Conservation (phyloP, 1,140 invertebrate genomes). For the Globodera rostochiensis region DNA sequence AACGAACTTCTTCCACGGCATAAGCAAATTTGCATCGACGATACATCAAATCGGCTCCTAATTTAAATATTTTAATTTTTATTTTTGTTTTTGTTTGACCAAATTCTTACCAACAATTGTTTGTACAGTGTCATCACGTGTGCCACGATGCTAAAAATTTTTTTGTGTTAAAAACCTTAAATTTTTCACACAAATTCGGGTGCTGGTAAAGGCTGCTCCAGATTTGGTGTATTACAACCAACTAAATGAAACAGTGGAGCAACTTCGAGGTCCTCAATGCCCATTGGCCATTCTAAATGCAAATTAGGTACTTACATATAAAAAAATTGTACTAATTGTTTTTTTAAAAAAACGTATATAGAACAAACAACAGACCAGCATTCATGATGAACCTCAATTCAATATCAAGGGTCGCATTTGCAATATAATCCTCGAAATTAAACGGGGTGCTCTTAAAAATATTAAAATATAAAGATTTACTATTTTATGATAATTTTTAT, state of each 20-base stretch:
- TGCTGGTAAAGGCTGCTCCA: conserved; percentile 46
- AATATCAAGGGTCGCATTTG: conserved; percentile 42
- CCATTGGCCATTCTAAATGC: conserved; percentile 53
- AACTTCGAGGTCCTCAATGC: conserved; percentile 41
- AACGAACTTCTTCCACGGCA: conserved; percentile 46
- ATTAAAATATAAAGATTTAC: not conserved
- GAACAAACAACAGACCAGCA: not conserved
- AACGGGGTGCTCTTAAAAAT: conserved; percentile 32
- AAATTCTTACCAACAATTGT: conserved; percentile 15
- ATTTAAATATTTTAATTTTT: conserved; percentile 19
- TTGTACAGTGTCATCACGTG: conserved; percentile 40
- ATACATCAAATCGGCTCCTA: conserved; percentile 59
- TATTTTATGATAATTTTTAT: not conserved
- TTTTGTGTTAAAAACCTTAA: conserved; percentile 9
- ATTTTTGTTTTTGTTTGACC: not conserved
- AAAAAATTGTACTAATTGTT: not conserved
- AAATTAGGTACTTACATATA: not conserved
- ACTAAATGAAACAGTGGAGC: conserved; percentile 57
- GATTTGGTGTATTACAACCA: conserved; percentile 49
- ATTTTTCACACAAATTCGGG: conserved; percentile 54
- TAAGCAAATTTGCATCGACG: conserved; percentile 55
- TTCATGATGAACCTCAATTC: conserved; percentile 20
- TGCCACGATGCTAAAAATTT: conserved; percentile 42
- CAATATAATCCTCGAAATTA: conserved; percentile 26
- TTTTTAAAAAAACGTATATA: not conserved